A percentile compares a stretch with the other conserved stretches of the same genome.
Evolutionary conservation across 1,140 invertebrate species (phyloP).

Genomic region (Hyphantria cunea): DNA sequence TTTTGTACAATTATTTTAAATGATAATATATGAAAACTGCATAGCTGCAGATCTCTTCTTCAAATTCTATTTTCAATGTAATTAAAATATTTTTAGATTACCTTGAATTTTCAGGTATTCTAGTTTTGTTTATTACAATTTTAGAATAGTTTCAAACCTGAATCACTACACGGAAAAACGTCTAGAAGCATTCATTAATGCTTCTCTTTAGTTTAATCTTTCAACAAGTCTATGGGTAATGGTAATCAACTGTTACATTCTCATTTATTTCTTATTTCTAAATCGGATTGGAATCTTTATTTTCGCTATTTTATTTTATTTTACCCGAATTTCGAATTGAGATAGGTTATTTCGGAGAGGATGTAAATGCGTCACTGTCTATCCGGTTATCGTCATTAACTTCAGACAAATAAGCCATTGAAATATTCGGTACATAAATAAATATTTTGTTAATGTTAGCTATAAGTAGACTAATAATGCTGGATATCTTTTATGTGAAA

Average conservation of each 20-base stretch:
- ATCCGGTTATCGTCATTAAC: no score
- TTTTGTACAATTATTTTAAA: no score
- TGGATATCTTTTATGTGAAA: no score
- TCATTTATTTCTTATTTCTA: slow-evolving; percentile 18
- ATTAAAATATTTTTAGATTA: slow-evolving; percentile 18
- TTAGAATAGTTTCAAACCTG: slow-evolving; percentile 10
- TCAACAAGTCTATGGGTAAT: slow-evolving; percentile 1
- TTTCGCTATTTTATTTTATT: neutral
- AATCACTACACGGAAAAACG: slow-evolving; percentile 6
- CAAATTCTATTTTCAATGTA: slow-evolving; percentile 8
- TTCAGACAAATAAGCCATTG: no score
- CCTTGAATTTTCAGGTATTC: slow-evolving; percentile 10
- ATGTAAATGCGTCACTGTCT: no score
- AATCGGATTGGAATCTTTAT: neutral
- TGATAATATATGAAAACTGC: neutral
- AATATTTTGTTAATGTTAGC: no score
- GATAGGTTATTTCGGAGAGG: neutral
- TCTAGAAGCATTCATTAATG: slow-evolving; percentile 15
- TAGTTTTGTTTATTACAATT: slow-evolving; percentile 15
- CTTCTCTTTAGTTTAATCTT: slow-evolving; percentile 15
- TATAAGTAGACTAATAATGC: neutral
- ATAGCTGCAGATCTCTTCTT: no score
- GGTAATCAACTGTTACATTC: slow-evolving; percentile 15
- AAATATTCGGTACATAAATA: no score
- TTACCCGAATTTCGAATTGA: neutral